A percentile compares a stretch with the other conserved stretches of the same genome.
These are phyloP conservation scores for Pemphigus obesinymphae DNA, from an alignment of 1,140 invertebrate species.

Conservation along the genomic window DNA sequence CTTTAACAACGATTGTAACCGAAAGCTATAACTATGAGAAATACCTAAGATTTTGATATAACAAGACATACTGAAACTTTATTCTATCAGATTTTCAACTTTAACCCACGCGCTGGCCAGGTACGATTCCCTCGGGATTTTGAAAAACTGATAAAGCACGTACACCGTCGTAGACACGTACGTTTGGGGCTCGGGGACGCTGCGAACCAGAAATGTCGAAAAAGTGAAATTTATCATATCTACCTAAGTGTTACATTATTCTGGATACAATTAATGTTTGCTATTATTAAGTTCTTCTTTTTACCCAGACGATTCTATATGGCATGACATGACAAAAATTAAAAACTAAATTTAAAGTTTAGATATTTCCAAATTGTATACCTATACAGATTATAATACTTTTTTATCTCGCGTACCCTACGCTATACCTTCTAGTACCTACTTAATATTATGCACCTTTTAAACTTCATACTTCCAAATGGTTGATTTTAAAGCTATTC, in stretches of 20 bases:
- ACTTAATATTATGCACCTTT: too few species aligned
- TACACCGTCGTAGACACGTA: background rate
- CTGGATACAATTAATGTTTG: too few species aligned
- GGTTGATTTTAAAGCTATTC: too few species aligned
- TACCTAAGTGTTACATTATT: background rate
- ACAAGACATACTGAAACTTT: background rate
- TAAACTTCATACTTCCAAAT: too few species aligned
- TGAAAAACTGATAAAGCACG: background rate
- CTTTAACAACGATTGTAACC: background rate
- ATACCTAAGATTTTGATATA: background rate
- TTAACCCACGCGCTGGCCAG: background rate
- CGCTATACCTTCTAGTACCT: too few species aligned
- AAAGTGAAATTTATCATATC: background rate
- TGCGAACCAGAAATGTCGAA: background rate
- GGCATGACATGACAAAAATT: too few species aligned
- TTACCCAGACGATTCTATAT: too few species aligned
- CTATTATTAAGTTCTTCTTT: too few species aligned
- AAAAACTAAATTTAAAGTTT: too few species aligned
- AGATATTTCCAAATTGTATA: too few species aligned
- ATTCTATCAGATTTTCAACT: slow-evolving; percentile 7
- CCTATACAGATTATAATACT: too few species aligned
- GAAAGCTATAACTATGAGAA: background rate
- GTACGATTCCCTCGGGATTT: background rate
- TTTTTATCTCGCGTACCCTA: too few species aligned
- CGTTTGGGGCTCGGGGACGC: background rate